These are phyloP conservation scores for Lutjanus argentimaculatus DNA, from an alignment of 2,797 vertebrate species.

Conservation along the genomic window DNA sequence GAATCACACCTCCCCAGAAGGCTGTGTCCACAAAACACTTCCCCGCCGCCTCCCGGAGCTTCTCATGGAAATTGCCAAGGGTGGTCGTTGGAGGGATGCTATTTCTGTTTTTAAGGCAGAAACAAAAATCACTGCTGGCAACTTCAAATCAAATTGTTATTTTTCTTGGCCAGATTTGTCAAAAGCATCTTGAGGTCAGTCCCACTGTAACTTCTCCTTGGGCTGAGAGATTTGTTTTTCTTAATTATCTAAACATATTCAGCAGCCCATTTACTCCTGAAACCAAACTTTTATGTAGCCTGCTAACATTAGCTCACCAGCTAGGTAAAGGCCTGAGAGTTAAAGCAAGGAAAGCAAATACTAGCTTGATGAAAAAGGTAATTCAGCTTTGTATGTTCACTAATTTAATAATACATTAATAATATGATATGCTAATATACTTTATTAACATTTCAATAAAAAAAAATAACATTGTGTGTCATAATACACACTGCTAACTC, in stretches of 20 bases:
- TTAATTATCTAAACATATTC: not conserved
- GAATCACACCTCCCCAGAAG: slow-evolving; percentile 91
- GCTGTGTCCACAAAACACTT: slow-evolving; percentile 89
- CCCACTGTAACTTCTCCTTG: not conserved
- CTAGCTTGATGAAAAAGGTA: not conserved
- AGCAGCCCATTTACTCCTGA: not conserved
- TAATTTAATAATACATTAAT: not conserved
- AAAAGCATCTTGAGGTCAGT: not conserved
- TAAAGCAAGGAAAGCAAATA: not conserved
- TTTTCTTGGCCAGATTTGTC: not conserved
- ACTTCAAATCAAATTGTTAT: not conserved
- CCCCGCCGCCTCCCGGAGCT: slow-evolving; percentile 79
- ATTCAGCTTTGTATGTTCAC: not conserved
- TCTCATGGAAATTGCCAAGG: slow-evolving; percentile 82
- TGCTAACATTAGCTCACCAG: not conserved
- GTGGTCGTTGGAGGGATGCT: slow-evolving; percentile 89
- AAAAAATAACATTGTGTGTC: no score
- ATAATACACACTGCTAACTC: not conserved
- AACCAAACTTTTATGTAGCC: no score
- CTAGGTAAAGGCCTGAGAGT: not conserved
- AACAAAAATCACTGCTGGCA: not conserved
- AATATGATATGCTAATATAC: not conserved
- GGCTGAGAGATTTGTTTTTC: not conserved
- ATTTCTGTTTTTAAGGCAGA: slow-evolving; percentile 76
- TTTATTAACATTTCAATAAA: not conserved